Conservation (phyloP, 2,888 invertebrate species). For the Heliothis peltigera region DNA sequence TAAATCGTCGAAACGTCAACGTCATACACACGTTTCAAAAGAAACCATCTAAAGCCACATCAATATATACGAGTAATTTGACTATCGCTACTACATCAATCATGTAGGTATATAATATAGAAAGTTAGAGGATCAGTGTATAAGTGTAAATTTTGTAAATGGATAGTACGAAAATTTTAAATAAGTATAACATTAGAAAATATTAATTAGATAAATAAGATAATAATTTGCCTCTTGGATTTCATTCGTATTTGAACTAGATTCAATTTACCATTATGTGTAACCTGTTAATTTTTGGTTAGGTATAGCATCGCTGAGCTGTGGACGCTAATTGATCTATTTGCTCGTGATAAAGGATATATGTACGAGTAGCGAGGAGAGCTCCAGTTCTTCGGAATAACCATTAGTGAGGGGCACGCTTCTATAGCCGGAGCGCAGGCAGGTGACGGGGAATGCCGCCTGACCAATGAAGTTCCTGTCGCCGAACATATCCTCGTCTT, state of each 20-base stretch:
- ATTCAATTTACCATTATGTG: constrained; percentile 11
- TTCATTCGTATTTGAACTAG: constrained; percentile 10
- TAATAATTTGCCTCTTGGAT: constrained; percentile 29
- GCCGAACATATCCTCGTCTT: constrained; percentile 99
- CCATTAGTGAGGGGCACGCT: constrained; percentile 97
- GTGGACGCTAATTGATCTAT: constrained; percentile 38
- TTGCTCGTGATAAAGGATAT: constrained; percentile 65
- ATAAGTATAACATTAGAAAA: constrained; percentile 3
- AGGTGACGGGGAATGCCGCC: constrained; percentile 96
- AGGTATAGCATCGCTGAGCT: constrained; percentile 37
- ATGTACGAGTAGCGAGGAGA: constrained; percentile 96
- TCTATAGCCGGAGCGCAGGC: constrained; percentile 95
- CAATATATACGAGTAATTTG: neutral
- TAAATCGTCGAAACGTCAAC: too few relatives aligned
- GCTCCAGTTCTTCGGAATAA: constrained; percentile 97
- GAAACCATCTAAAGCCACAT: neutral
- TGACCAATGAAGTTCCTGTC: constrained; percentile 99
- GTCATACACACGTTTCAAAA: too few relatives aligned
- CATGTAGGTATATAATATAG: neutral
- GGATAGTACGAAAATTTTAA: neutral
- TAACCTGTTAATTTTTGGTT: constrained; percentile 51
- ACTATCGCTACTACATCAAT: constrained; percentile 1
- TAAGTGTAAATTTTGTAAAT: neutral
- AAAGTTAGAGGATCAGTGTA: neutral
- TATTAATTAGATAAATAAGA: neutral